A percentile compares a stretch with the other conserved stretches of the same genome.
Conservation (phyloP, 2,113 vertebrate genomes). For the Anthoscopus minutus region DNA sequence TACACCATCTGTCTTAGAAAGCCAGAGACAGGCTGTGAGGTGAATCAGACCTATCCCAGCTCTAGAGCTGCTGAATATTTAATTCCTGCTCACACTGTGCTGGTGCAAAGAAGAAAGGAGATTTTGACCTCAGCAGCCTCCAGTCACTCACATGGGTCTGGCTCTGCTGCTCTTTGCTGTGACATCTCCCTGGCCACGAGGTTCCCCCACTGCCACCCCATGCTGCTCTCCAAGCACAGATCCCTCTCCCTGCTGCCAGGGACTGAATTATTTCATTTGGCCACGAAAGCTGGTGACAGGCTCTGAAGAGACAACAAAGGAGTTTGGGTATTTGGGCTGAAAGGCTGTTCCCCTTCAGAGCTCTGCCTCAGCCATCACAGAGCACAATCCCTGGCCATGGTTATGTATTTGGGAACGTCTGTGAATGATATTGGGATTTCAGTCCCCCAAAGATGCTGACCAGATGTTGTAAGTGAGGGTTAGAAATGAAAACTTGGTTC, state of each 20-base stretch:
- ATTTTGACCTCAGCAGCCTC: neutral
- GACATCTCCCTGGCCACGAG: neutral
- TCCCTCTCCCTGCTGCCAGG: neutral
- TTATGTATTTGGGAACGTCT: too few relatives aligned
- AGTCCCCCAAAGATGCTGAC: neutral
- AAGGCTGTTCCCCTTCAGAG: neutral
- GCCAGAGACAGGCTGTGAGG: neutral
- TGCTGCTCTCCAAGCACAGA: neutral
- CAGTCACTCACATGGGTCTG: neutral
- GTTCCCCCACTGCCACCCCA: neutral
- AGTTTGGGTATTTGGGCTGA: neutral
- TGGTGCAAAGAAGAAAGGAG: neutral
- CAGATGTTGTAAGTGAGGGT: neutral
- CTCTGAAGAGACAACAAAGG: neutral
- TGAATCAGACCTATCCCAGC: neutral
- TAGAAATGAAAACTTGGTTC: neutral
- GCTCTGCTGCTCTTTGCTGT: neutral
- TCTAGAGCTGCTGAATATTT: neutral
- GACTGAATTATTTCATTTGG: neutral
- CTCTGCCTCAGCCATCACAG: neutral
- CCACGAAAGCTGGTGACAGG: neutral
- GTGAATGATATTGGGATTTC: too few relatives aligned
- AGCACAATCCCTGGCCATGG: rapidly evolving
- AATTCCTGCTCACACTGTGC: neutral
- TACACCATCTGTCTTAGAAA: neutral